Base-by-base conservation (phyloP, 2,888 invertebrate genomes). In the Pachliopta kotzebuea region DNA sequence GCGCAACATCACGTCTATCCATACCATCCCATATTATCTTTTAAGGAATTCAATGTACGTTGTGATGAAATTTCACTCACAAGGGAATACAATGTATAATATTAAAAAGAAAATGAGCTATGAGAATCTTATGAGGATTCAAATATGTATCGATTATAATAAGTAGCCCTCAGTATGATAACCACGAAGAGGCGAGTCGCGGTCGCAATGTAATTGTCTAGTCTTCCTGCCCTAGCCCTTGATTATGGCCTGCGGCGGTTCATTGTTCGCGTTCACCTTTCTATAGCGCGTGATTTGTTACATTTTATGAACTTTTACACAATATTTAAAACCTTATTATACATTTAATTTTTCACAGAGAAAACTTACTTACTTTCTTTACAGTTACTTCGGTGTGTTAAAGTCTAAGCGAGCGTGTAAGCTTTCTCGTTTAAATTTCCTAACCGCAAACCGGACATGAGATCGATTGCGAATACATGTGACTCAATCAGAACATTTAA, bases 401-500 rank as follows among this genome's bases (percentile, higher is more conserved):
- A 31, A 31, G 7, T 31, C 31, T 31, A 31, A 31, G 8, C 42
- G 21, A 17, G 37, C 21, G 14, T 54, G 29, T 31, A 55, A 55
- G 17, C n/a, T 52, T 24, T 18, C 26, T 18, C 24, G 24, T 26
- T 58, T 45, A 23, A 58, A 59, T 29, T 26, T 55, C 29, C 50
- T 23, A 52, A 57, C 20, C 55, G 24, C 59, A 50, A 56, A 66
- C 53, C 60, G 65, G 61, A 54, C 53, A 52, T 54, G 61, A 42
- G 53, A 54, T 65, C 61, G 62, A 66, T 59, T 59, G 42, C 58
- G 50, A 59, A 55, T 56, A 59, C 55, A 31, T 26, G 59, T 66
- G 65, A 66, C 50, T 66, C 65, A 66, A 62, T 66, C 55, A 50
- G 54, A 66, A 59, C 58, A 62, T 66, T 62, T 62, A 26, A 55